Base-by-base conservation (phyloP, 2,113 vertebrate genomes). In the Lepus europaeus region DNA sequence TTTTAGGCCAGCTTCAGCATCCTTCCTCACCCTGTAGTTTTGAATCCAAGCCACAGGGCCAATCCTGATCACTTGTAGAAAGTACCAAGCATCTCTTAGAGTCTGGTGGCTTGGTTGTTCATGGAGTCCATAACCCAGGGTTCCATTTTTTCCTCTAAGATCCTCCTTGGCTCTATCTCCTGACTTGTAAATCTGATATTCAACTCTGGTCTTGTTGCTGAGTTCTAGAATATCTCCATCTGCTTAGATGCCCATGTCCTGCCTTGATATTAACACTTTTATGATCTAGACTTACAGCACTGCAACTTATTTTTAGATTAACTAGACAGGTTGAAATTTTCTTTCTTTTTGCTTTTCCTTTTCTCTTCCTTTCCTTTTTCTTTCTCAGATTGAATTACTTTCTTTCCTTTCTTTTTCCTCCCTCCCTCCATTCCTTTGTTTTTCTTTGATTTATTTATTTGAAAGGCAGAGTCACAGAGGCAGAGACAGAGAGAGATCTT, bases 61-160 rank as follows among this genome's bases (percentile, higher is more conserved):
- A 82, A 13, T 78, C 66, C 81, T 76, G 49, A 22, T 78, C 12
- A 2, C 4, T 27, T 39, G 1, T 4, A 53, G 86, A 36, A 79
- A 90, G 17, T 6, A 87, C 23, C 76, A 87, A 59, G 33, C 2
- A 73, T 51, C 16, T 73, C 64, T 96, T 90, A 64, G 82, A 78
- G 45, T 64, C 27, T 53, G 70, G 8, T 31, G 51, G 19, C 29
- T 36, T 91, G 53, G 36, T 20, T 88, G 10, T 23, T 86, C 51
- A 59, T 2, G 10, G 33, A 53, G 36, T 39, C 13, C 25, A 79
- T 59, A 79, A 68, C 73, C 4, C 33, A 6, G 45, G 31, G 14
- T 84, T 87, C 51, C n/a, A 33, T 89, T 36, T 9, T 73, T n/a
- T 63, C 61, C 14, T 7, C 27, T 59, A 39, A 79, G n/a, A 72